phyloP scores from a whole-genome alignment of 2,113 vertebrate genomes.

The Oreochromis spilurus region DNA sequence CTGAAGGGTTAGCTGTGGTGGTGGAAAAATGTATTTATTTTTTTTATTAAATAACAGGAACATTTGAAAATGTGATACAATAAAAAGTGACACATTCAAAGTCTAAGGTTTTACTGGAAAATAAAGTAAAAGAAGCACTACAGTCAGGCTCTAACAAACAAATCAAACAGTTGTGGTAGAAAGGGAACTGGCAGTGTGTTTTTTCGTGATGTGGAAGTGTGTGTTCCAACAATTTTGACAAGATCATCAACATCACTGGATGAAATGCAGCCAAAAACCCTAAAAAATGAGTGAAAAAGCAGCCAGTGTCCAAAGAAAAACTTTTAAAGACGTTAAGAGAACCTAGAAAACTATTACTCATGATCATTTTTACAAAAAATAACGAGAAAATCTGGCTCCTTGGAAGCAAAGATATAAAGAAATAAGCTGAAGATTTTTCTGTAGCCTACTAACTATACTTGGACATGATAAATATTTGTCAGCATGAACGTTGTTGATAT shows the following conservation, averaged over 20 bases:
- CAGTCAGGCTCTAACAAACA: not conserved
- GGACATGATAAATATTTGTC: not conserved
- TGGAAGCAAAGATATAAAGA: not conserved
- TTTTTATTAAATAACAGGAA: not conserved
- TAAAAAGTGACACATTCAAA: not conserved
- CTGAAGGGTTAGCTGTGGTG: not conserved
- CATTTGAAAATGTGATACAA: not conserved
- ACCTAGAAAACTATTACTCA: not conserved
- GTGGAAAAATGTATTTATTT: not conserved
- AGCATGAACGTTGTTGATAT: not conserved
- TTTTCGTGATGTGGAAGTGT: not conserved
- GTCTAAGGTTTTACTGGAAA: not conserved
- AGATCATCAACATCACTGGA: not conserved
- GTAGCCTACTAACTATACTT: not conserved
- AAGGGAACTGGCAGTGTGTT: not conserved
- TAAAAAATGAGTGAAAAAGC: rapidly evolving
- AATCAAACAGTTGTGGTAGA: not conserved
- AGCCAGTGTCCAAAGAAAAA: not conserved
- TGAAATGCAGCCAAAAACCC: not conserved
- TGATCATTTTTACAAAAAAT: not conserved
- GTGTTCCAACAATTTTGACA: not conserved
- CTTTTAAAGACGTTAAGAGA: not conserved
- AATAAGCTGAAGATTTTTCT: not conserved
- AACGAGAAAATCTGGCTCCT: not conserved
- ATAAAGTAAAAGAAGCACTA: not conserved